Conservation (phyloP, 1,140 invertebrate genomes). For the Atta colombica region DNA sequence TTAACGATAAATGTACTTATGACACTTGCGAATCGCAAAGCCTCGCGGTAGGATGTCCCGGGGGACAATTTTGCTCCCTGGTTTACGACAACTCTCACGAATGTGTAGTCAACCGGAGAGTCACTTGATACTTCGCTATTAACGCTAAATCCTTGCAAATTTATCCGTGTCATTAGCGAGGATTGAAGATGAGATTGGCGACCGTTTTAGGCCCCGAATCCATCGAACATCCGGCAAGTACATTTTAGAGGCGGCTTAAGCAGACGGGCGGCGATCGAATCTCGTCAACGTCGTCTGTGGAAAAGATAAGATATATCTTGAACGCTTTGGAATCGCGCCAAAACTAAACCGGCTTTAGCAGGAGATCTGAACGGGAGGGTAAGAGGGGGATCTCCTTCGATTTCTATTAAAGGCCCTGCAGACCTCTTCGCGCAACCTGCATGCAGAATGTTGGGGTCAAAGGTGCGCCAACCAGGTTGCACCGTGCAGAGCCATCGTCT, state of each 20-base stretch:
- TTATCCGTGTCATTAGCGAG: conserved; percentile 52
- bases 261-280: conserved; percentile 27
- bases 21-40: conserved; percentile 42
- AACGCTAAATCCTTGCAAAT: conserved; percentile 30
- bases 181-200: conserved; percentile 43
- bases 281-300: conserved; percentile 65
- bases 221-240: neutral
- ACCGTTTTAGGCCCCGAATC: neutral
- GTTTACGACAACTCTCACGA: conserved; percentile 19
- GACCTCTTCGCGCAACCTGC: conserved; percentile 68
- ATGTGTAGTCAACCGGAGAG: neutral
- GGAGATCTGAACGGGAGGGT: neutral
- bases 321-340: conserved; percentile 64
- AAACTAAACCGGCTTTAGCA: conserved; percentile 61
- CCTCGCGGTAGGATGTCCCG: neutral
- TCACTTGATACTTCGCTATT: neutral
- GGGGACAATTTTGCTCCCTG: conserved; percentile 5
- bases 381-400: conserved; percentile 65
- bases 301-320: conserved; percentile 68
- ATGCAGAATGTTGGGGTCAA: conserved; percentile 66
- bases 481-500: conserved; percentile 57
- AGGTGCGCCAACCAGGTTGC: conserved; percentile 57
- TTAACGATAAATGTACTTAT: conserved; percentile 55
- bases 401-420: conserved; percentile 73
- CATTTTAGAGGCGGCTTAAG: conserved; percentile 43